Evolutionary conservation across 2,113 vertebrate genomes (phyloP), one percentile per base, ranked within the genome.

Genomic region (Cygnus buccinator): DNA sequence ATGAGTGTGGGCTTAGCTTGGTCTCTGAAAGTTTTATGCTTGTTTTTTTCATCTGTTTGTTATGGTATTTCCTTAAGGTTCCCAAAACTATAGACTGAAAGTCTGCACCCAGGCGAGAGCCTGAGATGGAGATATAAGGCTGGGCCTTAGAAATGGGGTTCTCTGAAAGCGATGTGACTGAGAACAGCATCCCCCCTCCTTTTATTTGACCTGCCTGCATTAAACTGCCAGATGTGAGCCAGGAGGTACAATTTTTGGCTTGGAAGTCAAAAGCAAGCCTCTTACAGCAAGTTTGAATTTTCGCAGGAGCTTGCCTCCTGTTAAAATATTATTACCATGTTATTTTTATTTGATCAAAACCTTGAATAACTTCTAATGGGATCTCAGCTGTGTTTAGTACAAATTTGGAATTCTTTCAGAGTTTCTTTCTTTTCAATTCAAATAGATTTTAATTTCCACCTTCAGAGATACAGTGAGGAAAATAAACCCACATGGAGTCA

Each of bases 111-210:
- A 63, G 48, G 35, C 16, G 26, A 62, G 19, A 57, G 19, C 29
- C 29, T 74, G 66, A 5, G 10, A 37, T 54, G n/a, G 57, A 75
- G 29, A 43, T 31, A 37, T 13, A 17, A 46, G 74, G 46, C 35
- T 0, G 1, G 12, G 20, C 25, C n/a, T 41, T 41, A 20, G 9
- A 59, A 73, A 4, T 22, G 17, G 41, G 13, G 5, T 46, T 78
- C 21, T 68, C 20, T 52, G 43, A 7, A 67, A 28, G 35, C 0
- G 4, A 20, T 39, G 28, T 23, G 54, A 18, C 35, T 35, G 41
- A 85, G 28, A 17, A 6, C 31, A 13, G 20, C 15, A 4, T 39
- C 55, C 61, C 17, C 5, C 29, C 11, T 46, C 33, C 10, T 4
- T 4, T 26, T 26, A 0, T 7, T 77, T 55, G 59, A 86, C 31